Conservation (phyloP, 2,797 vertebrate species). For the Ptychadena robeensis region DNA sequence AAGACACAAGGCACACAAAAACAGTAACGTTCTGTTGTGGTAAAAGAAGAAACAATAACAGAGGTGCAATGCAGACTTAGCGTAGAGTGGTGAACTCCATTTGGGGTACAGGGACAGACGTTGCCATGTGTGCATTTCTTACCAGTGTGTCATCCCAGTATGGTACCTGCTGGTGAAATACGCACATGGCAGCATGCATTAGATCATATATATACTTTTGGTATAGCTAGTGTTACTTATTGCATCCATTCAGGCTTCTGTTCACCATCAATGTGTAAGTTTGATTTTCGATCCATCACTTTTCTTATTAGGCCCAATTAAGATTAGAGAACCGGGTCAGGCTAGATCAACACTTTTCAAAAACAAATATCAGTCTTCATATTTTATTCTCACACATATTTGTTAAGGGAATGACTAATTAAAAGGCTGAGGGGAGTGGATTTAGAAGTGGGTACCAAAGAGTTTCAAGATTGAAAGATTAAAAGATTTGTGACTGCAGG, state of each 20-base stretch:
- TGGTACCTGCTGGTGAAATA: no score
- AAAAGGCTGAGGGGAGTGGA: slow-evolving; percentile 25
- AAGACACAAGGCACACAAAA: no score
- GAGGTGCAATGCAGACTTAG: no score
- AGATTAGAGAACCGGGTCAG: background rate
- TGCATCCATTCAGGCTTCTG: background rate
- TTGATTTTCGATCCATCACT: background rate
- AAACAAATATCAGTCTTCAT: background rate
- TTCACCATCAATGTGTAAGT: background rate
- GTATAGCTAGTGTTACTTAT: no score
- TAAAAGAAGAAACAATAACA: no score
- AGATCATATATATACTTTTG: no score
- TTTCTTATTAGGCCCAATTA: background rate
- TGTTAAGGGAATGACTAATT: slow-evolving; percentile 39
- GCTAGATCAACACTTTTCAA: background rate
- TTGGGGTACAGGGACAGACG: no score
- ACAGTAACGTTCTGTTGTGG: no score
- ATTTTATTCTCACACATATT: background rate
- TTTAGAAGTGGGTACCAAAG: slow-evolving; percentile 39
- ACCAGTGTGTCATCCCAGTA: no score
- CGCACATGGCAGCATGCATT: no score
- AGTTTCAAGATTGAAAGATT: slow-evolving; percentile 53
- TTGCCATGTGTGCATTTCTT: no score
- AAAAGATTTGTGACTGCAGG: slow-evolving; percentile 56
- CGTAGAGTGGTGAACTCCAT: no score